phyloP scores from a whole-genome alignment of 1,140 invertebrate species.

The Dufourea novaeangliae region DNA sequence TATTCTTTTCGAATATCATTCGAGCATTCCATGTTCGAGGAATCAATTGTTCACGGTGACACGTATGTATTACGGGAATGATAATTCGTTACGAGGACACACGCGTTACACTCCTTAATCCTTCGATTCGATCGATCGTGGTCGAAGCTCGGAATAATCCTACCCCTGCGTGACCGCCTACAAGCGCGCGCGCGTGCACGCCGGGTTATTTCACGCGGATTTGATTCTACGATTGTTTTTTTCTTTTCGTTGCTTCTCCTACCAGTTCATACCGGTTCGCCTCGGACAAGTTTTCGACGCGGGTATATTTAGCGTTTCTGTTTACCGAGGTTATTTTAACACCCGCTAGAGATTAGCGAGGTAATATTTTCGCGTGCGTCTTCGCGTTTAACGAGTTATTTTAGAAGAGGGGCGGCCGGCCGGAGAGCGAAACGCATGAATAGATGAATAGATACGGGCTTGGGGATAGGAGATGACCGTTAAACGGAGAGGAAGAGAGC shows the following conservation, averaged over 20 bases:
- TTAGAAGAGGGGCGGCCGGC: not conserved
- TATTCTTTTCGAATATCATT: no score
- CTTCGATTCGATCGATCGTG: no score
- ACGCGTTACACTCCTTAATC: no score
- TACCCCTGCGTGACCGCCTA: no score
- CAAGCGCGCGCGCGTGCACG: no score
- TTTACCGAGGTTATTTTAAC: constrained; percentile 67
- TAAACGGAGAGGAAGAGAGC: not conserved
- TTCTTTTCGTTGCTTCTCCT: not conserved
- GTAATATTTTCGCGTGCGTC: constrained; percentile 43
- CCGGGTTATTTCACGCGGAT: not conserved
- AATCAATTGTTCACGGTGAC: no score
- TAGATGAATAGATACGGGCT: constrained; percentile 4
- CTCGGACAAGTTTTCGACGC: constrained; percentile 45
- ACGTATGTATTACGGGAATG: no score
- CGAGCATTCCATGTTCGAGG: no score
- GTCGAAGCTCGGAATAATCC: no score
- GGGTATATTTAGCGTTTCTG: constrained; percentile 66
- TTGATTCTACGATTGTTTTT: constrained; percentile 22
- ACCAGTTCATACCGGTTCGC: constrained; percentile 50
- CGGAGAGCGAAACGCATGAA: not conserved
- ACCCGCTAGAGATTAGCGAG: constrained; percentile 30
- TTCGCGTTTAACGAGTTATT: constrained; percentile 6
- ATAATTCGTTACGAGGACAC: no score
- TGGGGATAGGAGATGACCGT: not conserved